Conservation (phyloP, 2,797 vertebrate species). For the Cuniculus paca region DNA sequence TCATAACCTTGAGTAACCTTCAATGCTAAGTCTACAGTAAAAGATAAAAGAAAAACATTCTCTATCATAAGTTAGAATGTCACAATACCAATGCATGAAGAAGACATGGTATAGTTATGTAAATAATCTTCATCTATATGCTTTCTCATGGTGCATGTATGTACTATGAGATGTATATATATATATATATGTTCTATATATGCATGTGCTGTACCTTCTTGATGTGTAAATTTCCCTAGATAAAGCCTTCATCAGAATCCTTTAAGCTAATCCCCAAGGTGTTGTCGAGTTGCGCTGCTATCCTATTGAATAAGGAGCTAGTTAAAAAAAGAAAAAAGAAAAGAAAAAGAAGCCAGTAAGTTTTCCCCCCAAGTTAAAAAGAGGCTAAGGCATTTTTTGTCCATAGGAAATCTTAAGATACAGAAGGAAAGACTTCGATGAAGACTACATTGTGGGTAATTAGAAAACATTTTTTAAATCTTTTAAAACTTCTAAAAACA, state of each 20-base stretch:
- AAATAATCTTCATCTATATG: constrained; percentile 41
- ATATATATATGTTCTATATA: not conserved
- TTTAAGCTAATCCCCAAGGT: constrained; percentile 2
- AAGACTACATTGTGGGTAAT: constrained; percentile 31
- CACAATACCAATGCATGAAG: not conserved
- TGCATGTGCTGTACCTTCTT: not conserved
- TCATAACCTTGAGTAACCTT: not conserved
- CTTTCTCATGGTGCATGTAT: not conserved
- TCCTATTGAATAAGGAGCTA: not conserved
- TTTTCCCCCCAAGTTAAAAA: not conserved
- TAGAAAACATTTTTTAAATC: no score
- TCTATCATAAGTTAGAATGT: not conserved
- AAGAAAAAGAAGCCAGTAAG: not conserved
- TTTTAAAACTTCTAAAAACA: not conserved
- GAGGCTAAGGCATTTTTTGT: not conserved
- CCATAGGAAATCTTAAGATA: not conserved
- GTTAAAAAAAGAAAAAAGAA: not conserved
- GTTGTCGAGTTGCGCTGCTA: not conserved
- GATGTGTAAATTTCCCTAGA: constrained; percentile 9
- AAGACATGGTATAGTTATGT: not conserved
- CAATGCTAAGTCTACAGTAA: constrained; percentile 31
- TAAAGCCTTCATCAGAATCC: not conserved
- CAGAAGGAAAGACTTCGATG: not conserved
- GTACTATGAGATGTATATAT: no score
- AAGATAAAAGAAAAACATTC: not conserved